Evolutionary conservation across 1,140 invertebrate species (phyloP), one percentile per base, ranked within the genome.

Genomic region (Trachymyrmex cornetzi): DNA sequence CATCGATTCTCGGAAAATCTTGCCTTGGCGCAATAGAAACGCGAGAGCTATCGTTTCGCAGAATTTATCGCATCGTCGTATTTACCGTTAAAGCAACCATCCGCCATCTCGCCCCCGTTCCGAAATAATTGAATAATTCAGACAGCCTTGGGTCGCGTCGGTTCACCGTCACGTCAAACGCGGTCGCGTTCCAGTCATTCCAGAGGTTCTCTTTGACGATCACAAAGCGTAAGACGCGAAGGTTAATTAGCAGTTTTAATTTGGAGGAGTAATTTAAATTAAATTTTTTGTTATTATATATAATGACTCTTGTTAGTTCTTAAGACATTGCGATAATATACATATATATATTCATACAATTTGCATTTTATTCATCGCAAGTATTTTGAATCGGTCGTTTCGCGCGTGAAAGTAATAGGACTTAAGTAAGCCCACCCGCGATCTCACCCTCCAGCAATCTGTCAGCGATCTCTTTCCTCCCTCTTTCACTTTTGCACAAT

Each of bases 61-160:
- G 67, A 74, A 80, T 64, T 69, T 50, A 27, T 63, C 44, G 27
- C 64, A 63, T 74, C 48, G 27, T 53, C 44, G 69, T 53, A 61
- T 75, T 85, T 82, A 44, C 50, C 64, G 50, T 50, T 63, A 71
- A 44, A 63, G 79, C 44, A 84, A 87, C 61, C 48, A 61, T 71
- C 66, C 61, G 74, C 66, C 24, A 34, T 27, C 66, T 66, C 63
- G 64, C 67, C 16, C 59, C 48, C 72, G 38, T 85, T 82, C 63
- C 88, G 72, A 90, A 85, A 89, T 87, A 90, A 90, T 89, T 90
- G 86, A 90, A 90, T 90, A 90, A 90, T 90, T 90, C 88, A 90
- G 57, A 38, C 77, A 63, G 74, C 44, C 69, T 69, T 55, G 66
- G 44, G 50, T 63, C 34, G 34, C 63, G 71, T 9, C 77, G 16